phyloP scores from a whole-genome alignment of 2,113 vertebrate genomes.

The Epinephelus lanceolatus region DNA sequence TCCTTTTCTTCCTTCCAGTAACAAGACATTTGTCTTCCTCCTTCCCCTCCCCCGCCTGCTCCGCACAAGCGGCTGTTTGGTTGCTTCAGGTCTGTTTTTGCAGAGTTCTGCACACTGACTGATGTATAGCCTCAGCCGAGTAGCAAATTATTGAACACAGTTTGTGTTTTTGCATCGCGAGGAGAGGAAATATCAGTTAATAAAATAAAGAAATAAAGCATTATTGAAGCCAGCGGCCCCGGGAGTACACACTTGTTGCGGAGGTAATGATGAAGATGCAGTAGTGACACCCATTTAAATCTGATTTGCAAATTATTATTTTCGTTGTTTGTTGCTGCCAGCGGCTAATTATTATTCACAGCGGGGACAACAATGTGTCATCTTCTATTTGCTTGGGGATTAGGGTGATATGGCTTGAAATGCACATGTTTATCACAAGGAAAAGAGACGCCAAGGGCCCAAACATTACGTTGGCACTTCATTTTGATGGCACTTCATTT shows the following conservation, averaged over 20 bases:
- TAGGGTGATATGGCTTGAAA: conserved; percentile 58
- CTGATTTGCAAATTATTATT: conserved; percentile 73
- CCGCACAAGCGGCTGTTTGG: conserved; percentile 14
- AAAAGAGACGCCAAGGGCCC: conserved; percentile 56
- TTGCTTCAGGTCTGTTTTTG: conserved; percentile 47
- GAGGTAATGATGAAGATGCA: conserved; percentile 50
- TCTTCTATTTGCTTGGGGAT: conserved; percentile 71
- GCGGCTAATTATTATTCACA: conserved; percentile 76
- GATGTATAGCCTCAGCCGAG: conserved; percentile 36
- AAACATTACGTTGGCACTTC: conserved; percentile 59
- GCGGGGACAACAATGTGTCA: conserved; percentile 69
- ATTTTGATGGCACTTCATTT: conserved; percentile 49
- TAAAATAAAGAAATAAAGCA: conserved; percentile 38
- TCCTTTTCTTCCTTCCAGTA: conserved; percentile 32
- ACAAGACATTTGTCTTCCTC: conserved; percentile 19
- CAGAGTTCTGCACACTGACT: conserved; percentile 24
- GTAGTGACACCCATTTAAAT: conserved; percentile 66
- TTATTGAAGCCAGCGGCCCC: conserved; percentile 29
- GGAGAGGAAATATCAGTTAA: not conserved
- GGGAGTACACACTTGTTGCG: conserved; percentile 62
- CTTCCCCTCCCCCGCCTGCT: not conserved
- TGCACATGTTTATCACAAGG: conserved; percentile 58
- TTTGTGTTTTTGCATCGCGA: conserved; percentile 27
- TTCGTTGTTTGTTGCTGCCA: conserved; percentile 57
- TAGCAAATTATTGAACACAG: conserved; percentile 35